Conservation (phyloP, 2,113 vertebrate species). For the Hiodon alosoides region DNA sequence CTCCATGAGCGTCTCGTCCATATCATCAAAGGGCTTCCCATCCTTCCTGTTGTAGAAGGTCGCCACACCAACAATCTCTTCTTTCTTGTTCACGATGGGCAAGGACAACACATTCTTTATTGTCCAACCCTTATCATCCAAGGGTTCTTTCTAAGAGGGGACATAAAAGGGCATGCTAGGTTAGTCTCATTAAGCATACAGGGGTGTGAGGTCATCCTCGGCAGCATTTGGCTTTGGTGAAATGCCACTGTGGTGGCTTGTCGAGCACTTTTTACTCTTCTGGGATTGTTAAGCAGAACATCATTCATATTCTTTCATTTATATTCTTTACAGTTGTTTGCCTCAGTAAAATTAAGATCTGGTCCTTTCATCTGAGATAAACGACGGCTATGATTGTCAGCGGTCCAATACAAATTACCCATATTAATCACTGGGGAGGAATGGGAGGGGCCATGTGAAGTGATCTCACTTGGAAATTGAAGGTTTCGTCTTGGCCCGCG, state of each 20-base stretch:
- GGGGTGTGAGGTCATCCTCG: neutral
- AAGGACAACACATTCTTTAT: slow-evolving; percentile 90
- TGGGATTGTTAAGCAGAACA: neutral
- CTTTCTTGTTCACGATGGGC: slow-evolving; percentile 96
- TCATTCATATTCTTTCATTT: neutral
- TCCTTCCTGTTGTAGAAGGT: slow-evolving; percentile 98
- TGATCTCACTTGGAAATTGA: slow-evolving; percentile 46
- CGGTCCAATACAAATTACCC: neutral
- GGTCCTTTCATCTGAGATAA: neutral
- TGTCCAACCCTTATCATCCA: slow-evolving; percentile 87
- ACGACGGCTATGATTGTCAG: neutral
- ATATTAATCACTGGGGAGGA: neutral
- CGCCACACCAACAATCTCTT: slow-evolving; percentile 93
- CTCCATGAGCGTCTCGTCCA: slow-evolving; percentile 94
- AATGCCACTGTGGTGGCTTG: neutral
- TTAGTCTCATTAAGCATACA: neutral
- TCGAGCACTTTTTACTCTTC: neutral
- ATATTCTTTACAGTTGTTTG: neutral
- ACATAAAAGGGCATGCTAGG: neutral
- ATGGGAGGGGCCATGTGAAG: too few relatives aligned
- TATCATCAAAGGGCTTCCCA: slow-evolving; percentile 93
- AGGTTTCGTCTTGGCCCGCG: slow-evolving; percentile 42
- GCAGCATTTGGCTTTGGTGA: too few relatives aligned
- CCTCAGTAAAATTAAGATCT: slow-evolving; percentile 3
- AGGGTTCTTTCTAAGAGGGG: slow-evolving; percentile 69